Base-by-base conservation (phyloP, 1,140 invertebrate genomes). In the Callitettix versicolor region DNA sequence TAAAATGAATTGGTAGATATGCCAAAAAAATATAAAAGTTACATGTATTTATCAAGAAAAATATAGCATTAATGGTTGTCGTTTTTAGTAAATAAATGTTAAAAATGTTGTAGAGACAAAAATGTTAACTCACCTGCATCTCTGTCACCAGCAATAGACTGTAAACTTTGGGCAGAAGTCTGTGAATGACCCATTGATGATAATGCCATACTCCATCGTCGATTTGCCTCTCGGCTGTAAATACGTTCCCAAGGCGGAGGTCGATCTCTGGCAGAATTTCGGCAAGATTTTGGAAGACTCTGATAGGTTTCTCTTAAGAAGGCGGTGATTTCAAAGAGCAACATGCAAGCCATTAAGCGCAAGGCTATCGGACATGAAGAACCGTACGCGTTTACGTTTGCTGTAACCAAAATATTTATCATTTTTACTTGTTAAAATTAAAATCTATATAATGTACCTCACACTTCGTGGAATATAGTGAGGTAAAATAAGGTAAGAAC, bases 301-400 rank as follows among this genome's bases (percentile, higher is more conserved):
- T 62, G 62, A 69, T 97, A 98, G 0, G 93, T 97, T 73, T 99
- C 97, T 14, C 97, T 73, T 18, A 99, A 71, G 69, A 98, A 99
- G 0, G 93, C 84, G 0, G 96, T 99, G 24, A 99, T 95, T 77
- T 99, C 96, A 61, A 92, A 78, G 3, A 99, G 76, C 3, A 99
- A 73, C 36, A 94, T 82, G 68, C 93, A 97, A 1, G 94, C 94
- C 11, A 98, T 78, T 57, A 98, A 74, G 63, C 95, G 82, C 6
- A 99, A 72, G 1, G 94, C 91, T 53, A 91, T 80, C 1, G 96
- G 95, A 73, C 95, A 98, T 20, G 81, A 79, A 20, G 84, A 84
- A 43, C 91, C 91, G 57, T 84, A 85, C 0, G 81, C 72, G 68
- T 91, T 87, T 11, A 95, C 88, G 56, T 88, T 91, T 0, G 88